These are phyloP conservation scores for Drosophila dunni DNA, from an alignment of 1,140 invertebrate genomes.

Conservation along the genomic window DNA sequence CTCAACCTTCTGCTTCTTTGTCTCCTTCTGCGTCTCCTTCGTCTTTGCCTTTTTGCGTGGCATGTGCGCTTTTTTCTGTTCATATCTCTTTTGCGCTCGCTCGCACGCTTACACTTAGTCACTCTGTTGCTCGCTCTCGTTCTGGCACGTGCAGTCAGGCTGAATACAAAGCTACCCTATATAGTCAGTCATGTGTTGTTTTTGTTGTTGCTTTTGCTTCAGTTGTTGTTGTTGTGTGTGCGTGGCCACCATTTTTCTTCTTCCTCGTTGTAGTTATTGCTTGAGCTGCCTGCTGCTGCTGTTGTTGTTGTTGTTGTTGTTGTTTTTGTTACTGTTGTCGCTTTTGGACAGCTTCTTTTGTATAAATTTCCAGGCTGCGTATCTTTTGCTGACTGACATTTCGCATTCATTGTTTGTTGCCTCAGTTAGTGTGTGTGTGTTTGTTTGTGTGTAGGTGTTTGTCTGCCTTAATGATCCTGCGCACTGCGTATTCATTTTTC, in stretches of 20 bases:
- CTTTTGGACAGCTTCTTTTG: conserved; percentile 68
- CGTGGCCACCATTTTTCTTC: conserved; percentile 45
- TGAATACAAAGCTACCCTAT: conserved; percentile 67
- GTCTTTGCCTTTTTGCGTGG: conserved; percentile 46
- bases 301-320: conserved; percentile 18
- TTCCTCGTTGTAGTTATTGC: conserved; percentile 21
- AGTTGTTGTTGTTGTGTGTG: conserved; percentile 20
- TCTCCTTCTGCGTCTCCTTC: too few relatives aligned
- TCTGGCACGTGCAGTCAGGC: conserved; percentile 10
- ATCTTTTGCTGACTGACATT: conserved; percentile 66
- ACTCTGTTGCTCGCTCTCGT: conserved; percentile 1
- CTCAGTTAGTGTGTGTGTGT: conserved; percentile 17
- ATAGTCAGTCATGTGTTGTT: conserved; percentile 58
- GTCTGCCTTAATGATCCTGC: conserved; percentile 79
- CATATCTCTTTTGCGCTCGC: conserved; percentile 27
- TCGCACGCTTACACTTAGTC: conserved; percentile 18
- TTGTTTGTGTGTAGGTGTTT: conserved; percentile 43
- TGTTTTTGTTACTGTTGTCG: conserved; percentile 35
- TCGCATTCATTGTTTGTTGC: conserved; percentile 60
- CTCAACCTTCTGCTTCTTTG: conserved; percentile 17
- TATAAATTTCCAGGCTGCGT: conserved; percentile 68
- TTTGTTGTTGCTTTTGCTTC: conserved; percentile 36
- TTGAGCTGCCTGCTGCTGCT: conserved; percentile 16
- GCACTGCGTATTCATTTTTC: conserved; percentile 79
- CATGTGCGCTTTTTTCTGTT: conserved; percentile 70